These are phyloP conservation scores for Endomychus coccineus DNA, from an alignment of 2,888 invertebrate genomes.

Conservation along the genomic window DNA sequence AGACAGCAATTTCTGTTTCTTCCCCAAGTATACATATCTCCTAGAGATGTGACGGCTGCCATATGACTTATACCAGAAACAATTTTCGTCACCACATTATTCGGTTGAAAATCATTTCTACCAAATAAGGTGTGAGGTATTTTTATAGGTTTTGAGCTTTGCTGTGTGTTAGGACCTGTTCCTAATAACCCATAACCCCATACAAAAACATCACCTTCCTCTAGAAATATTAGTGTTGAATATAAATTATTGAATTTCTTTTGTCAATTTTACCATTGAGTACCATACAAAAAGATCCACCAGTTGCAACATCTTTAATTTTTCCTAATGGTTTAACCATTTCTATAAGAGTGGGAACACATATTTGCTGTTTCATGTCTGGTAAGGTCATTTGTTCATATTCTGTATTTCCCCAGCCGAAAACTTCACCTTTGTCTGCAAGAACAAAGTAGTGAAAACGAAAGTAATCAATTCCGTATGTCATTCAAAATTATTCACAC, in stretches of 20 bases:
- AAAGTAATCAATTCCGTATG: too few relatives aligned
- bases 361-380: conserved; percentile 60
- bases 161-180: conserved; percentile 71
- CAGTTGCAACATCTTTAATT: conserved; percentile 72
- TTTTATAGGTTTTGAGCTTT: conserved; percentile 56
- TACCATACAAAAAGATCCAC: conserved; percentile 79
- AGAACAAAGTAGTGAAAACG: too few relatives aligned
- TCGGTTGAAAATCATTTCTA: conserved; percentile 69
- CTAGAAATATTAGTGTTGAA: conserved; percentile 42
- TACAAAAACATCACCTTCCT: conserved; percentile 74
- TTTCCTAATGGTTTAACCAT: conserved; percentile 62
- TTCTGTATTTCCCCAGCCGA: conserved; percentile 97
- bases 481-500: too few relatives aligned
- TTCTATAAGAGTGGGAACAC: conserved; percentile 58
- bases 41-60: conserved; percentile 73
- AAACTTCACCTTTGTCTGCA: conserved; percentile 80
- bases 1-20: conserved; percentile 76
- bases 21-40: conserved; percentile 90
- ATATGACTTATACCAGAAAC: conserved; percentile 68
- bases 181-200: conserved; percentile 95
- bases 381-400: conserved; percentile 70
- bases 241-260: background rate
- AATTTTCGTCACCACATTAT: conserved; percentile 58
- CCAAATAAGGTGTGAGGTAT: conserved; percentile 82
- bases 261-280: conserved; percentile 60